Percentiles rank a stretch among this genome's conserved stretches.
These are phyloP conservation scores for Poecilia wingei DNA, from an alignment of 2,797 vertebrate genomes.

Conservation along the genomic window DNA sequence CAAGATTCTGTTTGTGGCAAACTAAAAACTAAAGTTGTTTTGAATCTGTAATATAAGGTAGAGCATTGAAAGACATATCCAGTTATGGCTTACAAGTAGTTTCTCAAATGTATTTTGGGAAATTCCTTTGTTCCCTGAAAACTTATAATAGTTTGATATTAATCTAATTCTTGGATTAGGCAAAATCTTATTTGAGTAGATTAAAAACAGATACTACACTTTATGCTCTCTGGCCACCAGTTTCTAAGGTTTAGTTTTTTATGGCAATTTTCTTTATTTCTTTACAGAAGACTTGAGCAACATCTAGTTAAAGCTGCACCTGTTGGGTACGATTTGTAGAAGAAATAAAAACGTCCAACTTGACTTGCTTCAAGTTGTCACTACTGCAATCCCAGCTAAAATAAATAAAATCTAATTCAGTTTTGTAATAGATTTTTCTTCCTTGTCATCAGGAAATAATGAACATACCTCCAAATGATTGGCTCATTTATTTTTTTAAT, in stretches of 20 bases:
- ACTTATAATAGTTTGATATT: background rate
- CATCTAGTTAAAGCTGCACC: background rate
- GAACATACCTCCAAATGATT: conserved; percentile 32
- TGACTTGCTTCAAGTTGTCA: background rate
- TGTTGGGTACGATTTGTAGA: background rate
- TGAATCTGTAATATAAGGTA: background rate
- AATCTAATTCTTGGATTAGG: background rate
- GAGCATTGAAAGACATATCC: background rate
- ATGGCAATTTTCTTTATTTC: background rate
- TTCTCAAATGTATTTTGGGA: background rate
- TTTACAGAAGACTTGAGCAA: background rate
- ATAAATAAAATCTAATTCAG: background rate
- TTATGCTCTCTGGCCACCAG: background rate
- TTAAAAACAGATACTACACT: background rate
- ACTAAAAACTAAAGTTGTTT: background rate
- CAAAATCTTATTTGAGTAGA: background rate
- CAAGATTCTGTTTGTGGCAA: background rate
- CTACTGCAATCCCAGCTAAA: background rate
- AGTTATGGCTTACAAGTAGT: background rate
- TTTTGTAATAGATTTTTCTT: background rate
- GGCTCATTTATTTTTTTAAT: conserved; percentile 46
- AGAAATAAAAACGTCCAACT: background rate
- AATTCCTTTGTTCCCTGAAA: background rate
- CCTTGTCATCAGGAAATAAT: background rate
- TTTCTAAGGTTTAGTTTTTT: background rate